phyloP scores from a whole-genome alignment of 2,888 invertebrate genomes.

The Latrodectus hesperus region DNA sequence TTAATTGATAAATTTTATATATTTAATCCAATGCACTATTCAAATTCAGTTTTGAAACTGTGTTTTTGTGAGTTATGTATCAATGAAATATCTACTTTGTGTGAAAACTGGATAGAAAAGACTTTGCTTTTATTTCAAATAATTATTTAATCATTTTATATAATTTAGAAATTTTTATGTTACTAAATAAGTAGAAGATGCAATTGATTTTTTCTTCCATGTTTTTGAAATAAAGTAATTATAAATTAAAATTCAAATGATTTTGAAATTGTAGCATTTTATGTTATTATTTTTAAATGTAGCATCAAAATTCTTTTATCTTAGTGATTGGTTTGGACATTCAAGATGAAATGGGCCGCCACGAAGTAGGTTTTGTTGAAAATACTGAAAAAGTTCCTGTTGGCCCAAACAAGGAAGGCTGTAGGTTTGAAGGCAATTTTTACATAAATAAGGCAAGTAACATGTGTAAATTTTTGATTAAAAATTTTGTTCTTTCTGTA shows the following conservation, averaged over 20 bases:
- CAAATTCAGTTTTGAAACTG: too few relatives aligned
- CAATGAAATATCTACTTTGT: too few relatives aligned
- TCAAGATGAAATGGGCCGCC: constrained; percentile 79
- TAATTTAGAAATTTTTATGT: too few relatives aligned
- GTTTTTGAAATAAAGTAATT: not conserved
- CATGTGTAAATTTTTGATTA: not conserved
- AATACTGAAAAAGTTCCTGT: constrained; percentile 77
- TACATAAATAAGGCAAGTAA: constrained; percentile 75
- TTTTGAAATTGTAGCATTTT: not conserved
- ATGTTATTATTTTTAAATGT: not conserved
- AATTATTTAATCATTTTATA: too few relatives aligned
- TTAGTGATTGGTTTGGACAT: constrained; percentile 78
- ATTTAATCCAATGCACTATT: too few relatives aligned
- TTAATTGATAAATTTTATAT: too few relatives aligned
- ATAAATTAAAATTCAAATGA: not conserved
- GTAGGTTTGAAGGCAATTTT: constrained; percentile 76
- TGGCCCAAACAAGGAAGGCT: constrained; percentile 75
- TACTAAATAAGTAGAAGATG: too few relatives aligned
- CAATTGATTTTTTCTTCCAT: too few relatives aligned
- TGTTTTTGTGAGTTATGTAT: too few relatives aligned
- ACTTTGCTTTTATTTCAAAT: too few relatives aligned
- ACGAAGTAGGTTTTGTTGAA: constrained; percentile 79
- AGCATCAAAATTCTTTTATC: not conserved
- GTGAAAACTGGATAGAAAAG: too few relatives aligned
- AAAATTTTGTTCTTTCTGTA: not conserved